Conservation (phyloP, 2,888 invertebrate species). For the Romanomermis culicivorax region DNA sequence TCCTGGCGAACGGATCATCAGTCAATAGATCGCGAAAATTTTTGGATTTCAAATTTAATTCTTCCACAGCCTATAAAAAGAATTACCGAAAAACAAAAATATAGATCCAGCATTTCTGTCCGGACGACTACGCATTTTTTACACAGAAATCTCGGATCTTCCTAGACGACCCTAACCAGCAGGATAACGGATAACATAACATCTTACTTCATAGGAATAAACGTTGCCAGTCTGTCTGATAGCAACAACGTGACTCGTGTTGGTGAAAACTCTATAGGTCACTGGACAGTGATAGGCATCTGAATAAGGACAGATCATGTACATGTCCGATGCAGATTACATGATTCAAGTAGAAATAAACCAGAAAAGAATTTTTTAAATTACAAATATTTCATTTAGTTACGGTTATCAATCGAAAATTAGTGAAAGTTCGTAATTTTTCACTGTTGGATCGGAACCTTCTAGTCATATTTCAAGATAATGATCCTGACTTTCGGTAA, state of each 20-base stretch:
- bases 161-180: neutral
- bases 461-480: neutral
- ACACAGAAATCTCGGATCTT: too few species aligned
- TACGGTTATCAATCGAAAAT: too few species aligned
- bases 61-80: conserved; percentile 53
- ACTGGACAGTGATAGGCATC: conserved; percentile 27
- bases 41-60: conserved; percentile 76
- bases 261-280: conserved; percentile 47
- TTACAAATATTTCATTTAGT: too few species aligned
- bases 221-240: conserved; percentile 80
- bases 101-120: conserved; percentile 6
- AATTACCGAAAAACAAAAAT: neutral
- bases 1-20: conserved; percentile 63
- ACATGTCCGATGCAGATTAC: neutral
- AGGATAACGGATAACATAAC: conserved; percentile 6
- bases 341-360: too few species aligned
- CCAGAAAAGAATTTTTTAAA: too few species aligned
- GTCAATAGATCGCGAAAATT: conserved; percentile 76
- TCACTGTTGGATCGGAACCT: neutral
- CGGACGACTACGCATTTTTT: too few species aligned
- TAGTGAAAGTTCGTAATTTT: too few species aligned
- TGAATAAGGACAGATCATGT: conserved; percentile 4
- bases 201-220: conserved; percentile 52
- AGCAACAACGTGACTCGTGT: conserved; percentile 77
- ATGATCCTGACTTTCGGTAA: conserved; percentile 1